A percentile compares a stretch with the other conserved stretches of the same genome.
Conservation (phyloP, 2,888 invertebrate species). For the Hypolimnas misippus region DNA sequence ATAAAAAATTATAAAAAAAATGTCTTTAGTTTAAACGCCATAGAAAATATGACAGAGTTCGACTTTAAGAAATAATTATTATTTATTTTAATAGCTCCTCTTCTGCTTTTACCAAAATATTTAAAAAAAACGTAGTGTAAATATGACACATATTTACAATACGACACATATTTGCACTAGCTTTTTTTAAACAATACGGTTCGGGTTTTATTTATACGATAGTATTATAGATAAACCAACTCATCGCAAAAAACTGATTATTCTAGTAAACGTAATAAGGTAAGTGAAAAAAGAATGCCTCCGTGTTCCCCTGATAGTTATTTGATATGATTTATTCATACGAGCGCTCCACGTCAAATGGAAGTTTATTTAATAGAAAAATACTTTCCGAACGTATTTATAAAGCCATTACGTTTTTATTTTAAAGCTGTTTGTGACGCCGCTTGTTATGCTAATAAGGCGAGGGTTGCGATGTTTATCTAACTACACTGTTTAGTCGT, state of each 20-base stretch:
- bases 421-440: constrained; percentile 72
- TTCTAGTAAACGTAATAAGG: constrained; percentile 59
- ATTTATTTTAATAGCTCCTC: too few relatives aligned
- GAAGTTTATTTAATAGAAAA: constrained; percentile 83
- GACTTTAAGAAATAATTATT: too few relatives aligned
- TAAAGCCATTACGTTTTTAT: constrained; percentile 80
- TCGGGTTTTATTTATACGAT: neutral
- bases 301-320: constrained; percentile 85
- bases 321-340: constrained; percentile 90
- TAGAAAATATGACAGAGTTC: too few relatives aligned
- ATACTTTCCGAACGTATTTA: constrained; percentile 80
- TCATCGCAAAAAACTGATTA: constrained; percentile 45
- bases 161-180: too few relatives aligned
- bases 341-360: constrained; percentile 72
- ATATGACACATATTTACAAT: too few relatives aligned
- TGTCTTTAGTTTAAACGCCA: too few relatives aligned
- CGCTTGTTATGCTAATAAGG: constrained; percentile 75
- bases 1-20: too few relatives aligned
- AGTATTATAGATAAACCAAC: neutral
- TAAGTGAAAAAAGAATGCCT: constrained; percentile 40
- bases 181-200: too few relatives aligned
- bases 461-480: constrained; percentile 59
- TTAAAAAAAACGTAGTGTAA: too few relatives aligned
- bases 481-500: constrained; percentile 58
- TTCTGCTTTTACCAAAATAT: too few relatives aligned